Percentiles rank a stretch among this genome's conserved stretches.
Conservation (phyloP, 2,113 vertebrate genomes). For the Lamprotornis superbus region DNA sequence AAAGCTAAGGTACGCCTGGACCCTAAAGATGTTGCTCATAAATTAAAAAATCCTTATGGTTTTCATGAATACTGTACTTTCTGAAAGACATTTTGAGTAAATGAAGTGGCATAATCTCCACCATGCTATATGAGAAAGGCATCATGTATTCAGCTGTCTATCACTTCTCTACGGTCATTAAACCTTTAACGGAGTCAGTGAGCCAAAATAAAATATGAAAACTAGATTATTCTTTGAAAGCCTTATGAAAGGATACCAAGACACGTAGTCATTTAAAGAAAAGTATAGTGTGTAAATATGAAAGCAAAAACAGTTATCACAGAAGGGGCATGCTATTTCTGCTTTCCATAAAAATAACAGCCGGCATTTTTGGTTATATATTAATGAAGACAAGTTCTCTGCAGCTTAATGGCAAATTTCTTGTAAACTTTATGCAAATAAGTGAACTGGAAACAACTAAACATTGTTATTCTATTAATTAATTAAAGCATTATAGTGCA, state of each 20-base stretch:
- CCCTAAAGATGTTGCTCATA: not conserved
- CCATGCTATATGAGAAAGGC: not conserved
- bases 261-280: not conserved
- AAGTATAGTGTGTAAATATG: not conserved
- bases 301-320: not conserved
- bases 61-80: not conserved
- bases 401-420: not conserved
- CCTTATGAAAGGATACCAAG: not conserved
- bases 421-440: not conserved
- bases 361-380: not conserved
- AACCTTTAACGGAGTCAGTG: not conserved
- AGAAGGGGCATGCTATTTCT: not conserved
- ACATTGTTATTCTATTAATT: not conserved
- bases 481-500: not conserved
- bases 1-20: not conserved
- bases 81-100: not conserved
- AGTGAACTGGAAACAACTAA: not conserved
- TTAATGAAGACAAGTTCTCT: not conserved
- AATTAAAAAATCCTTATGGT: not conserved
- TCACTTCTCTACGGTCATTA: not conserved
- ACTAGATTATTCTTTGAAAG: not conserved
- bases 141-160: not conserved
- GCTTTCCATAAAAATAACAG: not conserved
- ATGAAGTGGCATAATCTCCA: not conserved
- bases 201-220: slow-evolving; percentile 32